Evolutionary conservation across 2,797 vertebrate species (phyloP).

Genomic region (Gastrophryne carolinensis): DNA sequence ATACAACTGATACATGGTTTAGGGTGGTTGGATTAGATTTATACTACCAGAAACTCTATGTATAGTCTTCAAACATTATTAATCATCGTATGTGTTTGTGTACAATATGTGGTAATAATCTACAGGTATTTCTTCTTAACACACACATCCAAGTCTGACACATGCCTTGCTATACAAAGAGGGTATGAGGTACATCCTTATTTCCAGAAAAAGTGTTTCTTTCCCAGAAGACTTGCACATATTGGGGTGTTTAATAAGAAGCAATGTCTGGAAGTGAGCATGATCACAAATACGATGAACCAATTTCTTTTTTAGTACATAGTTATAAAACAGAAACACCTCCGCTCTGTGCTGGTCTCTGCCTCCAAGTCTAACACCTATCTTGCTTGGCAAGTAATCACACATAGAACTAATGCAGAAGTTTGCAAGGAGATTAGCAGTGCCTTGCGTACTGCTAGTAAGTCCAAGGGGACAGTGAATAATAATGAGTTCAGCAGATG

Average conservation of each 20-base stretch:
- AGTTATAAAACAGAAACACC: not conserved
- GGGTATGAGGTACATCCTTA: not conserved
- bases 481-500: slow-evolving; percentile 22
- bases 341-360: not conserved
- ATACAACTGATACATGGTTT: too few species aligned
- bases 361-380: slow-evolving; percentile 22
- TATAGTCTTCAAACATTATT: not conserved
- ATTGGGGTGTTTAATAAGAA: not conserved
- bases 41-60: too few species aligned
- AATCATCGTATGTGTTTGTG: not conserved
- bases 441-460: not conserved
- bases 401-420: not conserved
- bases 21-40: too few species aligned
- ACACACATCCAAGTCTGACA: not conserved
- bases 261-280: not conserved
- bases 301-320: not conserved
- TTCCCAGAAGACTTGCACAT: not conserved
- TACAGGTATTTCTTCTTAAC: too few species aligned
- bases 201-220: not conserved
- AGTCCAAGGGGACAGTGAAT: not conserved
- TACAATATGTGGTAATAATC: not conserved
- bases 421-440: not conserved
- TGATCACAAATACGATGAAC: slow-evolving; percentile 5
- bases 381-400: slow-evolving; percentile 13
- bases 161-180: not conserved